A percentile compares a stretch with the other conserved stretches of the same genome.
Conservation (phyloP, 2,113 vertebrate species). For the Todiramphus saurophagus region DNA sequence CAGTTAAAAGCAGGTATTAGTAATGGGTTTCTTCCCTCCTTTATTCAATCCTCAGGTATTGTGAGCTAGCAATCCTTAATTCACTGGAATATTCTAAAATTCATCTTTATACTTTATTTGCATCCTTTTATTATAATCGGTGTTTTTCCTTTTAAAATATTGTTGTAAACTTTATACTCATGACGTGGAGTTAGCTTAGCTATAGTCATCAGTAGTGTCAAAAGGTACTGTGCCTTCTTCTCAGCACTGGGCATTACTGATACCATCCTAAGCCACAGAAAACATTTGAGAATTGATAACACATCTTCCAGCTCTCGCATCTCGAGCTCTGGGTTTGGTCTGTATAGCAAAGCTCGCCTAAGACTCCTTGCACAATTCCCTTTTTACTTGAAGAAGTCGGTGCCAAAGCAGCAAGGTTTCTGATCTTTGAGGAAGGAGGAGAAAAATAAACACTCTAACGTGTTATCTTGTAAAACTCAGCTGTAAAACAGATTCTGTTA, state of each 20-base stretch:
- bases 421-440: background rate
- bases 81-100: background rate
- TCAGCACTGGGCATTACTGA: background rate
- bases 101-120: background rate
- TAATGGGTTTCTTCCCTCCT: background rate
- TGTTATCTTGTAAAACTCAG: background rate
- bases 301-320: background rate
- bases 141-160: background rate
- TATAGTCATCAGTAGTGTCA: background rate
- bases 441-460: background rate
- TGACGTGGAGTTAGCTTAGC: background rate
- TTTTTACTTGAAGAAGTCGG: background rate
- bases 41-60: background rate
- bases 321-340: slow-evolving; percentile 11
- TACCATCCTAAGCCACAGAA: background rate
- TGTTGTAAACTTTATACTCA: background rate
- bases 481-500: background rate
- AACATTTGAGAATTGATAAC: background rate
- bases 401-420: background rate
- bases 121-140: background rate
- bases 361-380: background rate
- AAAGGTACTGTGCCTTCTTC: background rate
- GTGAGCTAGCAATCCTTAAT: background rate
- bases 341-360: background rate
- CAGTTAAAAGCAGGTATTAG: background rate